These are phyloP conservation scores for Chesias legatella DNA, from an alignment of 2,888 invertebrate genomes.

Conservation along the genomic window DNA sequence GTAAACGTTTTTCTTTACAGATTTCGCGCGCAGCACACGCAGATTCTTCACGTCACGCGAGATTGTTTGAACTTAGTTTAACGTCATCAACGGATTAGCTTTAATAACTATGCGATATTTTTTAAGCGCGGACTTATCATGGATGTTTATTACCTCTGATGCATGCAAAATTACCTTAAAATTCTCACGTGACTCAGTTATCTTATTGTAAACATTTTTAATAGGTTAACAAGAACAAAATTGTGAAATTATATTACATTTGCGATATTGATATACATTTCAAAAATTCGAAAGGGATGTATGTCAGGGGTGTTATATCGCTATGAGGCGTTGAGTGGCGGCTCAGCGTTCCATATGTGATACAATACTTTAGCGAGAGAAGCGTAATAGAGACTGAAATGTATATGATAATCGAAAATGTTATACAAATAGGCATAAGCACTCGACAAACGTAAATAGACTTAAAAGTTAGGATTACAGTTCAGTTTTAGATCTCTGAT, in stretches of 20 bases:
- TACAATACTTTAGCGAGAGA: constrained; percentile 31
- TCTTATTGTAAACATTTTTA: too few species aligned
- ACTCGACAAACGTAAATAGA: too few species aligned
- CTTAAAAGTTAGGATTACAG: not conserved
- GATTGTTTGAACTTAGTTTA: not conserved
- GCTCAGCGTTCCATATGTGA: constrained; percentile 51
- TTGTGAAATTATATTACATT: constrained; percentile 12
- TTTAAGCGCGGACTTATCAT: too few species aligned
- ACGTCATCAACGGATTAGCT: not conserved
- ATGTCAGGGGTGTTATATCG: constrained; percentile 31
- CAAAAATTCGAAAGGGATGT: constrained; percentile 36
- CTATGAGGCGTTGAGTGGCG: constrained; percentile 63
- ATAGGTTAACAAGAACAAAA: not conserved
- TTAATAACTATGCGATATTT: not conserved
- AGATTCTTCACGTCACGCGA: not conserved
- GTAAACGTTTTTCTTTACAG: constrained; percentile 11
- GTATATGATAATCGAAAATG: constrained; percentile 24
- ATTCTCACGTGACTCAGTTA: too few species aligned
- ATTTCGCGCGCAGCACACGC: constrained; percentile 4
- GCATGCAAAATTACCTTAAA: too few species aligned
- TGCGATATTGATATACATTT: constrained; percentile 26
- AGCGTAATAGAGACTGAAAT: constrained; percentile 27
- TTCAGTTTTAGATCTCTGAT: too few species aligned
- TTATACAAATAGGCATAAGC: constrained; percentile 12
- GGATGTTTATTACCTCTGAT: too few species aligned